These are phyloP conservation scores for Drosophila pachea DNA, from an alignment of 1,140 invertebrate species.

Conservation along the genomic window DNA sequence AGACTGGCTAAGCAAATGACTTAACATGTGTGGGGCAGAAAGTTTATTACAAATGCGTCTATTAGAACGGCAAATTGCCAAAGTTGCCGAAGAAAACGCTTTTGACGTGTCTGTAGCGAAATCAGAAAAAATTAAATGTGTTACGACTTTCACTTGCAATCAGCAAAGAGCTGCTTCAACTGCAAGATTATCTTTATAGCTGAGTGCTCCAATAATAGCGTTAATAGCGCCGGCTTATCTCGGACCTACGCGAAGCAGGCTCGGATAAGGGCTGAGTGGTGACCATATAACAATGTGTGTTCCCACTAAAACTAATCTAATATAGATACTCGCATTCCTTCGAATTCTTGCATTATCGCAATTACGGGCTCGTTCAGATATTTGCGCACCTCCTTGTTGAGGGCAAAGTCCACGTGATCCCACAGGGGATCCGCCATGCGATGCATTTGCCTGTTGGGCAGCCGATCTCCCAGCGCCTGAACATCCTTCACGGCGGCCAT, in stretches of 20 bases:
- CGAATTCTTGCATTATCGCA: conserved; percentile 54
- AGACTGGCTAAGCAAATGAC: conserved; percentile 3
- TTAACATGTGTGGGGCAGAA: conserved; percentile 2
- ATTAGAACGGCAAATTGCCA: too few relatives aligned
- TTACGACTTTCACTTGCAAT: too few relatives aligned
- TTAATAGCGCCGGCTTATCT: not conserved
- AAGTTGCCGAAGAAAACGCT: too few relatives aligned
- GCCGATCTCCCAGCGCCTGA: conserved; percentile 72
- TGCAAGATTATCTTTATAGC: not conserved
- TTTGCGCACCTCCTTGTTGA: conserved; percentile 40
- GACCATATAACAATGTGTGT: not conserved
- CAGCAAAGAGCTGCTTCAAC: not conserved
- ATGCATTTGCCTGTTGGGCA: conserved; percentile 78
- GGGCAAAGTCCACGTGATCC: conserved; percentile 82
- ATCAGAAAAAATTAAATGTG: too few relatives aligned
- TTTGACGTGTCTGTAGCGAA: too few relatives aligned
- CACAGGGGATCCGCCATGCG: conserved; percentile 80
- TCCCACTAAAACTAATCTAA: not conserved
- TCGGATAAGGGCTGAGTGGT: not conserved
- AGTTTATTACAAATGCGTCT: conserved; percentile 12
- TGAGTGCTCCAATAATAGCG: not conserved
- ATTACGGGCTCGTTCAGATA: conserved; percentile 65
- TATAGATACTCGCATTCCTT: conserved; percentile 21
- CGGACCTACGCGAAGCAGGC: not conserved
- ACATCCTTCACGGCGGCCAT: conserved; percentile 83